Conservation (phyloP, 2,113 vertebrate genomes). For the Athene cunicularia region DNA sequence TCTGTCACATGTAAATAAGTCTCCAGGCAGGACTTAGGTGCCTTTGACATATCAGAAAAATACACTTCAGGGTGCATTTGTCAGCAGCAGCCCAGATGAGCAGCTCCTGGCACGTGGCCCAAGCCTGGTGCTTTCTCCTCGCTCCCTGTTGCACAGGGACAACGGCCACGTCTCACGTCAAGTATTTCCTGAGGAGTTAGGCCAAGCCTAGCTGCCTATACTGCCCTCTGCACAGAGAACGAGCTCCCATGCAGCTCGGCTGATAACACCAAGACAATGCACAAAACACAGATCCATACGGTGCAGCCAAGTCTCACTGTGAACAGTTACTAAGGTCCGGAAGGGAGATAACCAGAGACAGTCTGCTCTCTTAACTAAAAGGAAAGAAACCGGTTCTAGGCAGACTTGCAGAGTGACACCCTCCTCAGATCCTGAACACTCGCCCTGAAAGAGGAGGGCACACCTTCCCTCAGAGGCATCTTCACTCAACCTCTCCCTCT, state of each 20-base stretch:
- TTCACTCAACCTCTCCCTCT: background rate
- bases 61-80: no score
- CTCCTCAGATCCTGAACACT: background rate
- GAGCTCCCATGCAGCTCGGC: background rate
- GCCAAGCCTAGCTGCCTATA: background rate
- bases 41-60: background rate
- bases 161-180: background rate
- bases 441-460: background rate
- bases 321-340: background rate
- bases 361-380: background rate
- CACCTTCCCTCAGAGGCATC: background rate
- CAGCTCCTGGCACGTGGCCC: background rate
- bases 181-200: background rate
- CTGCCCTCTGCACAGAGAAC: background rate
- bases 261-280: background rate
- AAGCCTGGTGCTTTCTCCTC: background rate
- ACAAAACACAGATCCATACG: background rate
- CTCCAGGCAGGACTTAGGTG: background rate
- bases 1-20: background rate
- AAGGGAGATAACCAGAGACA: background rate
- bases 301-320: background rate
- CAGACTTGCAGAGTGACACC: background rate
- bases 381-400: background rate
- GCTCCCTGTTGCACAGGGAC: background rate
- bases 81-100: rapidly evolving